phyloP scores from a whole-genome alignment of 2,888 invertebrate species.

The Parnassius glacialis region DNA sequence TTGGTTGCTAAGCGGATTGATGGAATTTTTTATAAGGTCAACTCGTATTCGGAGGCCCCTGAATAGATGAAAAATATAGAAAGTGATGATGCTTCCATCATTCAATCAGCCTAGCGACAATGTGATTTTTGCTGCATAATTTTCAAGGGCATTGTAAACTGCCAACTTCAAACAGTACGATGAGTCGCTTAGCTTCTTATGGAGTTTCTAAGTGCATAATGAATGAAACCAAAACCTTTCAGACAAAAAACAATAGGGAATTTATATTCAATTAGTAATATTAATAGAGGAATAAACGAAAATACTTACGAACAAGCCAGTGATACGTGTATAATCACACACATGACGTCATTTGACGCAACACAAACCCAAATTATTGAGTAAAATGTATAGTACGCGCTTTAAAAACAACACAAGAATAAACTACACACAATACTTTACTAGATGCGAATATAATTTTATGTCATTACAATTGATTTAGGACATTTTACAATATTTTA shows the following conservation, averaged over 20 bases:
- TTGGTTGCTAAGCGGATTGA: constrained; percentile 58
- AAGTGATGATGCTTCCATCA: constrained; percentile 50
- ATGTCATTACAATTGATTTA: constrained; percentile 74
- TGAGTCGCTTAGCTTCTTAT: constrained; percentile 36
- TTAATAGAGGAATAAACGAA: constrained; percentile 72
- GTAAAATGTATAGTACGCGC: constrained; percentile 70
- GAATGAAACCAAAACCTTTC: constrained; percentile 65
- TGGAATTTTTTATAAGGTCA: constrained; percentile 33
- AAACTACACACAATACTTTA: constrained; percentile 69
- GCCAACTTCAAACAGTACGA: constrained; percentile 46
- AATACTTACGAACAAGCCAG: constrained; percentile 79
- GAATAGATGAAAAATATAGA: constrained; percentile 43
- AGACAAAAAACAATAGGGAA: constrained; percentile 49
- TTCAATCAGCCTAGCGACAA: constrained; percentile 54
- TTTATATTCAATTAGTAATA: constrained; percentile 53
- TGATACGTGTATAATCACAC: constrained; percentile 79
- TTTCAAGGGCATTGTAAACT: constrained; percentile 74
- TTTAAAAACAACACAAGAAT: constrained; percentile 65
- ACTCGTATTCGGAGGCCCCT: constrained; percentile 42
- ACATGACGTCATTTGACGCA: constrained; percentile 82
- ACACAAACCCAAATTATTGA: constrained; percentile 77
- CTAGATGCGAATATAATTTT: constrained; percentile 65
- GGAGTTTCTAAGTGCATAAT: constrained; percentile 55
- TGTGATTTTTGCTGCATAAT: constrained; percentile 77
- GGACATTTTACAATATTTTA: constrained; percentile 78